Percentiles rank a stretch among this genome's conserved stretches.
These are phyloP conservation scores for Hippopotamus amphibius DNA, from an alignment of 2,113 vertebrate species.

Conservation along the genomic window DNA sequence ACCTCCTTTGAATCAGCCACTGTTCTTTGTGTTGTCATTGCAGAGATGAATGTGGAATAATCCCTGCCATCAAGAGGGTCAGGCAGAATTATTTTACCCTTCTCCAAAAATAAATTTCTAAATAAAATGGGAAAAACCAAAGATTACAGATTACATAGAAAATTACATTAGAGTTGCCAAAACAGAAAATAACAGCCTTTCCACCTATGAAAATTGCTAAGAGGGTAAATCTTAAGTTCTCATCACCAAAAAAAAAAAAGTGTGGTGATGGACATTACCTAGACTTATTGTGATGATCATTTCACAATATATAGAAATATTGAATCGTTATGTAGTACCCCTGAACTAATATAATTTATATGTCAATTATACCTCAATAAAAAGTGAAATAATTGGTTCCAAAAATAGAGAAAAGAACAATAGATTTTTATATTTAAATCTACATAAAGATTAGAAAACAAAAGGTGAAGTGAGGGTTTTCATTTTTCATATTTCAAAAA, in stretches of 20 bases:
- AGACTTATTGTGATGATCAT: not conserved
- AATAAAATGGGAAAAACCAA: not conserved
- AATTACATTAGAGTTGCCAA: not conserved
- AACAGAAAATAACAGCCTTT: not conserved
- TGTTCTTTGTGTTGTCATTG: accelerated
- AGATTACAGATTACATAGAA: not conserved
- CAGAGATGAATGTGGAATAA: not conserved
- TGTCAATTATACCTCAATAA: not conserved
- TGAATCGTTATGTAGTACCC: not conserved
- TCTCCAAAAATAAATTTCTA: slow-evolving; percentile 16
- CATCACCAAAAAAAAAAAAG: not conserved
- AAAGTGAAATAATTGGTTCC: not conserved
- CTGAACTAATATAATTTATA: not conserved
- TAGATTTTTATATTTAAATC: not conserved
- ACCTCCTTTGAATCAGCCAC: not conserved
- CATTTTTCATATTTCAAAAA: not conserved
- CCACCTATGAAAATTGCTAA: not conserved
- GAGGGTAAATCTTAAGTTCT: not conserved
- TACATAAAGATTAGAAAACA: not conserved
- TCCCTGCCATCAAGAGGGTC: not conserved
- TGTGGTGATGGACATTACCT: not conserved
- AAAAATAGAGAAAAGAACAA: not conserved
- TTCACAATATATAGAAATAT: not conserved
- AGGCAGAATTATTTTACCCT: not conserved
- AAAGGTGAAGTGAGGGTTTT: not conserved